These are phyloP conservation scores for Astropecten irregularis DNA, from an alignment of 53 echinoderm and acorn worm species.

Conservation along the genomic window DNA sequence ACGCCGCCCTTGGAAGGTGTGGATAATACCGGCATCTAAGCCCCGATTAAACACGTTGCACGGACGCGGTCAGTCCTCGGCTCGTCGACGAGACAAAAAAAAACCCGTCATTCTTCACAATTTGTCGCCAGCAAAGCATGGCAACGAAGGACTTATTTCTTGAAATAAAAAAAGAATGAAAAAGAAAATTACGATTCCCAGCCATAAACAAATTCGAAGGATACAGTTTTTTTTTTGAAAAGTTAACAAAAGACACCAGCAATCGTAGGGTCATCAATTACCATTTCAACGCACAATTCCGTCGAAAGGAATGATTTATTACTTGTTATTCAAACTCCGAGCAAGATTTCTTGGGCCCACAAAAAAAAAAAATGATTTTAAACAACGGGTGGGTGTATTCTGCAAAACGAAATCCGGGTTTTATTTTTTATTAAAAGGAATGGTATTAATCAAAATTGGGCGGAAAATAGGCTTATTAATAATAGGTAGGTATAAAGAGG, in stretches of 20 bases:
- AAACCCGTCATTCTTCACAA: constrained; percentile 30
- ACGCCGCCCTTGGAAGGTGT: constrained; percentile 24
- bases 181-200: too few relatives aligned
- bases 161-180: too few relatives aligned
- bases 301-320: neutral
- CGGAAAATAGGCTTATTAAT: neutral
- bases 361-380: constrained; percentile 11
- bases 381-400: neutral
- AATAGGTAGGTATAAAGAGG: neutral
- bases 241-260: too few relatives aligned
- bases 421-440: too few relatives aligned
- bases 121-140: neutral
- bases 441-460: too few relatives aligned
- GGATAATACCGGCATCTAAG: neutral
- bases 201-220: too few relatives aligned
- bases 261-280: neutral
- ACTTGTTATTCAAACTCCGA: neutral
- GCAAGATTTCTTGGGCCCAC: neutral
- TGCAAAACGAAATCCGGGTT: too few relatives aligned
- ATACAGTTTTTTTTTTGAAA: too few relatives aligned
- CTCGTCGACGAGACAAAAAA: constrained; percentile 1
- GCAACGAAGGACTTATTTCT: constrained; percentile 10
- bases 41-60: constrained; percentile 22
- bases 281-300: constrained; percentile 6
- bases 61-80: neutral